A percentile compares a stretch with the other conserved stretches of the same genome.
These are phyloP conservation scores for Cinclus cinclus DNA, from an alignment of 2,113 vertebrate genomes.

Conservation along the genomic window DNA sequence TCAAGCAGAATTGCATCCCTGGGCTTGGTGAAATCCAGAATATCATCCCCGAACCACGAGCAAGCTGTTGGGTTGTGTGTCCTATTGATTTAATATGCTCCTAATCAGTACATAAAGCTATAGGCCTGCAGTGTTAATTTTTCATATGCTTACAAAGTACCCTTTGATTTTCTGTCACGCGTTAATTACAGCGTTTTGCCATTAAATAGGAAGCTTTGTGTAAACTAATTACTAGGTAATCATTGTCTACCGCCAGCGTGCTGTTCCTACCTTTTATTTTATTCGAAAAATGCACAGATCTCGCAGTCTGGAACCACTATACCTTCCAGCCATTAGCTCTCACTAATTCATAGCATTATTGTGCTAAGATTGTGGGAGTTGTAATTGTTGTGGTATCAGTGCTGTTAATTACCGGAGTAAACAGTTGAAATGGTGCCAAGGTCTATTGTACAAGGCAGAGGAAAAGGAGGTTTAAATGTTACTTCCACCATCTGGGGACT, in stretches of 20 bases:
- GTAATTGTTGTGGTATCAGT: slow-evolving; percentile 96
- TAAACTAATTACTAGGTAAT: slow-evolving; percentile 99
- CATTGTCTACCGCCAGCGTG: slow-evolving; percentile 90
- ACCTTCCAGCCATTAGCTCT: slow-evolving; percentile 95
- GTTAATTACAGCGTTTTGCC: slow-evolving; percentile 98
- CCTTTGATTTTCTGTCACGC: slow-evolving; percentile 99
- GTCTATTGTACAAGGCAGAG: slow-evolving; percentile 94
- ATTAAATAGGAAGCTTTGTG: slow-evolving; percentile 97
- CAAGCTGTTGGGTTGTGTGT: slow-evolving; percentile 83
- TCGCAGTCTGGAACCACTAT: slow-evolving; percentile 85
- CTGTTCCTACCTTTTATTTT: slow-evolving; percentile 94
- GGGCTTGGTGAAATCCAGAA: slow-evolving; percentile 32
- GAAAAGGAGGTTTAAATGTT: slow-evolving; percentile 94
- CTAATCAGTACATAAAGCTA: slow-evolving; percentile 90
- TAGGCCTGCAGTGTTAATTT: slow-evolving; percentile 91
- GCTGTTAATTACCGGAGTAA: slow-evolving; percentile 99
- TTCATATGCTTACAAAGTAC: slow-evolving; percentile 97
- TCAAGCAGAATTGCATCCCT: slow-evolving; percentile 48
- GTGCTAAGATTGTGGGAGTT: slow-evolving; percentile 85
- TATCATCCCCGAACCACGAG: slow-evolving; percentile 52
- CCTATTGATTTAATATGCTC: slow-evolving; percentile 91
- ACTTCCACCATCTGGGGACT: slow-evolving; percentile 98
- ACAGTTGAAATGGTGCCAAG: slow-evolving; percentile 98
- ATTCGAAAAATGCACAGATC: slow-evolving; percentile 86
- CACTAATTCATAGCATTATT: slow-evolving; percentile 93